Evolutionary conservation across 1,140 invertebrate genomes (phyloP), one percentile per base, ranked within the genome.

Genomic region (Eubasilissa regina): DNA sequence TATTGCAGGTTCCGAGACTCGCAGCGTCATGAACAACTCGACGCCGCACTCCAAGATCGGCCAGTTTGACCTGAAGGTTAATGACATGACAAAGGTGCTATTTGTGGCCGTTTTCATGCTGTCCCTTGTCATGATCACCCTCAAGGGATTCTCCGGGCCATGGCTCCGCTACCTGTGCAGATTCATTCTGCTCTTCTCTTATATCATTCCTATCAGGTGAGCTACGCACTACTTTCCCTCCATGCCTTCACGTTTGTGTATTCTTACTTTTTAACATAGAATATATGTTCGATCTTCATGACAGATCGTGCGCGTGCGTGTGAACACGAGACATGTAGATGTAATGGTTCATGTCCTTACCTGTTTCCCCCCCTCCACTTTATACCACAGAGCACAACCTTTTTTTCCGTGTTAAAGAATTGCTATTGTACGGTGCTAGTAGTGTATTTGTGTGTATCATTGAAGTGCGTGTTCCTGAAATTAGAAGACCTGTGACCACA

Each of bases 11-110:
- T 92, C 93, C 66, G 98, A 99, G 90, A 99, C 98, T 0, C 91
- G 98, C 77, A 97, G 96, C 83, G 95, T 99, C 0, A 99, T 99
- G 98, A 99, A 99, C 89, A 99, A 99, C 86, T 98, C 97, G 1
- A 93, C 95, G 62, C 97, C 98, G 0, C 92, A 97, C 79, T 97
- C 95, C 15, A 99, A 99, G 91, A 94, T 99, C 78, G 98, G 98
- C 13, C 90, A 98, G 4, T 89, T 99, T 1, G 98, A 99, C 90
- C 90, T 97, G 83, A 97, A 99, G 89, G 95, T 99, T 15, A 99
- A 99, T 89, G 94, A 97, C 78, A 88, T 99, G 60, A 99, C 97
- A 1, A 99, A 99, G 90, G 92, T 99, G 53, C 89, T 99, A 51
- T 99, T 99, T 87, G 91, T 93, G 80, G 97, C 97, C 62, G 97